Percentiles rank a stretch among this genome's conserved stretches.
Conservation (phyloP, 2,113 vertebrate genomes). For the Riparia riparia region DNA sequence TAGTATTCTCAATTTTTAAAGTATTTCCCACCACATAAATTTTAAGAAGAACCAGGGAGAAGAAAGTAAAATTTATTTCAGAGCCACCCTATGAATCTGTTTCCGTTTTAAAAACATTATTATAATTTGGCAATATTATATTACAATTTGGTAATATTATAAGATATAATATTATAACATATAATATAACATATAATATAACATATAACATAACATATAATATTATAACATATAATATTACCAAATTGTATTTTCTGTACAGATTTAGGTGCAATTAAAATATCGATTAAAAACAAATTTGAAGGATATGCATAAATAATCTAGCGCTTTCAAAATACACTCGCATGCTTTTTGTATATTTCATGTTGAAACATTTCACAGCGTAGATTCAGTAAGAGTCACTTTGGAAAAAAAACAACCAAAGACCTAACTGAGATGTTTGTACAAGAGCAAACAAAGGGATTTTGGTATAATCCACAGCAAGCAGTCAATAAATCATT, state of each 20-base stretch:
- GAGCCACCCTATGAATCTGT: neutral
- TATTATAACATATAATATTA: too few species aligned
- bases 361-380: neutral
- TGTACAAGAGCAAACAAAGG: neutral
- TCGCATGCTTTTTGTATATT: neutral
- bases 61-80: neutral
- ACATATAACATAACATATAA: too few species aligned
- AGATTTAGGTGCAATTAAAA: neutral
- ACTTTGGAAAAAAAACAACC: neutral
- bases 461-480: neutral
- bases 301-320: neutral
- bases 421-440: neutral
- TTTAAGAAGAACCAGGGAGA: neutral
- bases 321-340: neutral
- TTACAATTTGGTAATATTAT: too few species aligned
- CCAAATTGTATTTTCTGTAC: neutral
- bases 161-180: too few species aligned
- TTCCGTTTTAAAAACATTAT: neutral
- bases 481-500: neutral
- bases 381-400: neutral
- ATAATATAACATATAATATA: too few species aligned
- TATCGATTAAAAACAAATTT: neutral
- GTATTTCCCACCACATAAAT: neutral
- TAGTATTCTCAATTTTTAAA: neutral
- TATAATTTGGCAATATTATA: too few species aligned